Conservation (phyloP, 2,113 vertebrate species). For the Hippocampus abdominalis region DNA sequence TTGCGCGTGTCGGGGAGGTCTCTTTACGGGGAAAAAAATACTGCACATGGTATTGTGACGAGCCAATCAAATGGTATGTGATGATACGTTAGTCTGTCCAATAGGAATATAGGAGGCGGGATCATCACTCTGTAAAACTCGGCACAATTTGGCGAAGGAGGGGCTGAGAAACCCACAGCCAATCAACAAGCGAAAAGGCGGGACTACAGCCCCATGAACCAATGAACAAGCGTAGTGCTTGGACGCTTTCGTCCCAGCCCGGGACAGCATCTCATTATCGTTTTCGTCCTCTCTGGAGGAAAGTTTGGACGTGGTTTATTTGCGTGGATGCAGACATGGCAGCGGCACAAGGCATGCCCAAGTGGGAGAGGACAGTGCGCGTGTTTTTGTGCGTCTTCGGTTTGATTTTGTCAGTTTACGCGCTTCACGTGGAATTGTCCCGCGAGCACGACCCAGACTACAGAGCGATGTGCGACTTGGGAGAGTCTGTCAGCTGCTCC, state of each 20-base stretch:
- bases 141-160: slow-evolving; percentile 8
- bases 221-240: slow-evolving; percentile 39
- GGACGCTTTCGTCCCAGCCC: not conserved
- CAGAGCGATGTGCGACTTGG: slow-evolving; percentile 79
- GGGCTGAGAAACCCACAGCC: slow-evolving; percentile 12
- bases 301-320: too few relatives aligned
- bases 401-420: slow-evolving; percentile 74
- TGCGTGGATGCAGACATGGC: slow-evolving; percentile 20
- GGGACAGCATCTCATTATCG: not conserved
- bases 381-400: slow-evolving; percentile 66
- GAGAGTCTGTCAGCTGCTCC: slow-evolving; percentile 79
- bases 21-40: not conserved
- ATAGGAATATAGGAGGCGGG: slow-evolving; percentile 45
- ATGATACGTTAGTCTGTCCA: not conserved
- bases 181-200: slow-evolving; percentile 43
- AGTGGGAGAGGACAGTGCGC: slow-evolving; percentile 69
- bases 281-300: too few relatives aligned
- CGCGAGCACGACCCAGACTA: slow-evolving; percentile 72
- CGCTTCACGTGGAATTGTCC: slow-evolving; percentile 78
- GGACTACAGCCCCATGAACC: slow-evolving; percentile 12
- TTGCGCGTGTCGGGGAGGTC: not conserved
- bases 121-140: not conserved
- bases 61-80: slow-evolving; percentile 37
- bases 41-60: not conserved
- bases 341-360: slow-evolving; percentile 29